Evolutionary conservation across 2,797 vertebrate species (phyloP), one percentile per base, ranked within the genome.

Genomic region (Gorsachius magnificus): DNA sequence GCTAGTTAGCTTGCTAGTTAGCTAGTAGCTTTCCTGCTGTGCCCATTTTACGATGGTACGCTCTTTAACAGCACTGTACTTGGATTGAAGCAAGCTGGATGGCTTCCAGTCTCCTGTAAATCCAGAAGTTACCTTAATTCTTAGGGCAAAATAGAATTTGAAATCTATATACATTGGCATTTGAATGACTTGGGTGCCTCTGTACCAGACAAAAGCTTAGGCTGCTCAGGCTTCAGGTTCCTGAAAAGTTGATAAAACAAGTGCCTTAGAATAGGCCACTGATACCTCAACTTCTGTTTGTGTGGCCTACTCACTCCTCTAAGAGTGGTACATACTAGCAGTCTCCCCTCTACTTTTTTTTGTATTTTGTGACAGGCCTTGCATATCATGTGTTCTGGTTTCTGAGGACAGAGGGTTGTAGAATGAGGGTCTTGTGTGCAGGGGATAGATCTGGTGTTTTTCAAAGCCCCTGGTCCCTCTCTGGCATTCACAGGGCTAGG

Each of bases 221-320:
- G 41, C 26, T 0, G 1, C 24, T 69, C 9, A 13, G 19, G 38
- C 68, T 65, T 87, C 35, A 21, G 17, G 22, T 79, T 46, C 15
- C 43, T 48, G 46, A 51, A 72, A 25, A 0, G 0, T 57, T 65
- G 16, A 16, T 66, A 0, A 43, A 43, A 43, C 0, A 82, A 71
- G 33, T 8, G 16, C 26, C 26, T 87, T 54, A 35, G 50, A 61
- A 6, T 28, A 65, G 60, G 66, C 26, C 4, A 1, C 2, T 56
- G 58, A 41, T 38, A 38, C 8, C 21, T 38, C 45, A 61, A 26
- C 15, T 77, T 69, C 4, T 18, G 10, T 41, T 78, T 71, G 5
- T 33, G 13, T 85, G 48, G 24, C 38, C 45, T 28, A 2, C 31
- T 50, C 46, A 17, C 16, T 83, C 51, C 57, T 46, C 22, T 16